Base-by-base conservation (phyloP, 2,113 vertebrate genomes). In the Poecilia latipinna region DNA sequence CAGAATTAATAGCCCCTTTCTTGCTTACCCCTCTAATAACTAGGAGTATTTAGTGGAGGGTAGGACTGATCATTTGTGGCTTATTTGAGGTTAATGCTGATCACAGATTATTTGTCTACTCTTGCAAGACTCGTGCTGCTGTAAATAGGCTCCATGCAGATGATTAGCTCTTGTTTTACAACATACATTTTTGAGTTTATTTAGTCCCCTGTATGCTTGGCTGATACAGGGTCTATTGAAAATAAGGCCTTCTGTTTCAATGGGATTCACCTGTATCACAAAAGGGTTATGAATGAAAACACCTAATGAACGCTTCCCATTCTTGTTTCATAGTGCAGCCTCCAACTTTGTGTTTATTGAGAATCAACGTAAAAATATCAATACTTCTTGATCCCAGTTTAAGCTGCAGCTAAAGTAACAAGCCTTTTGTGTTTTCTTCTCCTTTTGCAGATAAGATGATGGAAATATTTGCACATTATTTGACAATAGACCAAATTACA, bases 1-100 rank as follows among this genome's bases (percentile, higher is more conserved):
- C 72, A n/a, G 10, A 51, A 28, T 72, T n/a, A 31, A 74, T 31
- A 39, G 35, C n/a, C 15, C 11, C 26, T 37, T 42, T 6, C 61
- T 44, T 13, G 24, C 39, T 57, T 60, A 29, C 51, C 3, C 24
- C 13, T 76, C 24, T 79, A 68, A 78, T 78, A 80, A 61, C 64
- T 71, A 73, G 35, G 60, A 37, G 61, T 67, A 62, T 24, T 32
- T 35, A 29, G 44, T 68, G 15, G 70, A 57, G 61, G 63, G 60
- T 48, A 48, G 44, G 70, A 75, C 37, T 72, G 48, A 44, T 63
- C 37, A 51, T 61, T 61, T 74, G 31, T 66, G 44, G 13, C 5
- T 37, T 37, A 48, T 6, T 48, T 48, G 54, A 12, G 60, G 24
- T 33, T 24, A 28, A 67, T 70, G 61, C 70, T 78, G 28, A 64